phyloP scores from a whole-genome alignment of 2,888 invertebrate species.

The Miltochrista miniata region DNA sequence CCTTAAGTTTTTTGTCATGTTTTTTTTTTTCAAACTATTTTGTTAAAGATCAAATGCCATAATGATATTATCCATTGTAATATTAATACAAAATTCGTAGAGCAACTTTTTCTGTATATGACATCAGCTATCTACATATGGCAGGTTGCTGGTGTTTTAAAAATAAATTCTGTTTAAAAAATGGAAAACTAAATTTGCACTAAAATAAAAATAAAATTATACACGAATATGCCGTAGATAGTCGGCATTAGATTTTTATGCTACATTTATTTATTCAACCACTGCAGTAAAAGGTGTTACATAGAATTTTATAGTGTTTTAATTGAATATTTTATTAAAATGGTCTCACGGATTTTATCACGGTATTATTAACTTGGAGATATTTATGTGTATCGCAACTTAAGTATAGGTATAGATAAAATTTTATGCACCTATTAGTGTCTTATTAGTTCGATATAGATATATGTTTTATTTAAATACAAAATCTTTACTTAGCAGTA shows the following conservation, averaged over 20 bases:
- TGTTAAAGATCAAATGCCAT: too few species aligned
- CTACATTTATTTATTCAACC: background rate
- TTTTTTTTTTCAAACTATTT: too few species aligned
- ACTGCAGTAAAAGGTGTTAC: background rate
- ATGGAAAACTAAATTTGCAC: too few species aligned
- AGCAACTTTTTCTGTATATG: too few species aligned
- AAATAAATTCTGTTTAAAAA: too few species aligned
- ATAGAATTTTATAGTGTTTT: conserved; percentile 22
- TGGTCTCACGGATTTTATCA: conserved; percentile 19
- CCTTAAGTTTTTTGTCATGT: too few species aligned
- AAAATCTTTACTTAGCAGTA: conserved; percentile 26
- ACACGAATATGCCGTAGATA: background rate
- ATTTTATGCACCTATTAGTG: conserved; percentile 30
- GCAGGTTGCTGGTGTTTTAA: too few species aligned
- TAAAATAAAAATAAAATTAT: too few species aligned
- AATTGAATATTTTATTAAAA: conserved; percentile 30
- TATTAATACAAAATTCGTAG: too few species aligned
- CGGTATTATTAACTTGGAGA: background rate
- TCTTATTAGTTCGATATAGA: conserved; percentile 28
- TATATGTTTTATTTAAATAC: conserved; percentile 31
- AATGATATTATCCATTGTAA: too few species aligned
- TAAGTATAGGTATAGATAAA: conserved; percentile 16
- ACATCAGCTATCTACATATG: too few species aligned
- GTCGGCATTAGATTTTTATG: background rate
- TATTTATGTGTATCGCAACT: conserved; percentile 2